A percentile compares a stretch with the other conserved stretches of the same genome.
Conservation (phyloP, 1,140 invertebrate species). For the Centruroides sculpturatus region DNA sequence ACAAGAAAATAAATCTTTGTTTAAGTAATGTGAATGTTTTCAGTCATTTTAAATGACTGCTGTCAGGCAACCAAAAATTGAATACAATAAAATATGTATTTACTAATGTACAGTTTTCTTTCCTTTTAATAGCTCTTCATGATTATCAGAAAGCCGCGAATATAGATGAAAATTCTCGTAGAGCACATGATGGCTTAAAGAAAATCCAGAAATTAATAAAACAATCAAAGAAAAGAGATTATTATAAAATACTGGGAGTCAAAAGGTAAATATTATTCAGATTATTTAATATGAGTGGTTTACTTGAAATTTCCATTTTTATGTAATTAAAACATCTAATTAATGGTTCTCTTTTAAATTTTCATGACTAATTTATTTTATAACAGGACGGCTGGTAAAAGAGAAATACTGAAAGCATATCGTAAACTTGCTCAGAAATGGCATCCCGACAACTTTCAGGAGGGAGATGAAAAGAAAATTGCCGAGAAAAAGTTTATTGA, state of each 20-base stretch:
- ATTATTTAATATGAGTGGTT: too few relatives aligned
- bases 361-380: constrained; percentile 3
- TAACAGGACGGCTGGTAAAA: constrained; percentile 54
- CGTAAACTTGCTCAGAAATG: constrained; percentile 94
- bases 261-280: constrained; percentile 37
- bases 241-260: constrained; percentile 93
- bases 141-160: constrained; percentile 76
- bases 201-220: constrained; percentile 88
- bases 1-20: too few relatives aligned
- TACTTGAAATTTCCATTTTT: too few relatives aligned
- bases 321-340: too few relatives aligned
- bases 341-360: neutral
- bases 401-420: constrained; percentile 91
- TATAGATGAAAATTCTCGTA: constrained; percentile 57
- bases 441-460: constrained; percentile 93
- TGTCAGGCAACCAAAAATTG: too few relatives aligned
- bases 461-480: constrained; percentile 66
- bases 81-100: too few relatives aligned
- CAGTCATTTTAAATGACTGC: too few relatives aligned
- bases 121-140: constrained; percentile 52
- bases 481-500: constrained; percentile 98
- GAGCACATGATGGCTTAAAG: constrained; percentile 77
- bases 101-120: neutral
- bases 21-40: too few relatives aligned
- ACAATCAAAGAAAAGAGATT: constrained; percentile 82